A percentile compares a stretch with the other conserved stretches of the same genome.
Conservation (phyloP, 2,797 vertebrate species). For the Sternotherus odoratus region DNA sequence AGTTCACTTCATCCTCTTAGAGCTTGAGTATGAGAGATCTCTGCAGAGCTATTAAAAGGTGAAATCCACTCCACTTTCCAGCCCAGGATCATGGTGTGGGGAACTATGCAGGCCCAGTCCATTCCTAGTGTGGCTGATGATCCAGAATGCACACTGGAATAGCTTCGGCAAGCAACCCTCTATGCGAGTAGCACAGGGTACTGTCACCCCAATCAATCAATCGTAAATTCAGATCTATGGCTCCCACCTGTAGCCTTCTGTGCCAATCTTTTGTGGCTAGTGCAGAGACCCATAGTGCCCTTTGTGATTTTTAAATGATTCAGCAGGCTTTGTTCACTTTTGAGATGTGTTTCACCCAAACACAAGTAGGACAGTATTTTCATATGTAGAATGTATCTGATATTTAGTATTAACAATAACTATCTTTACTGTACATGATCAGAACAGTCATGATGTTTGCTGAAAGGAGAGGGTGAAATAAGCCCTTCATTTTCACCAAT, state of each 20-base stretch:
- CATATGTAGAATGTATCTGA: not conserved
- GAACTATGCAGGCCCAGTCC: not conserved
- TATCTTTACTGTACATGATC: not conserved
- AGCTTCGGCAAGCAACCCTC: not conserved
- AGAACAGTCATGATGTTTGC: not conserved
- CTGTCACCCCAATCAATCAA: not conserved
- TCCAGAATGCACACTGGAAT: not conserved
- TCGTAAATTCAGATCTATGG: not conserved
- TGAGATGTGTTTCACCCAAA: not conserved
- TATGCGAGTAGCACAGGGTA: not conserved
- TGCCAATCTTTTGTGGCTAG: not conserved
- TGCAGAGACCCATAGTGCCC: not conserved
- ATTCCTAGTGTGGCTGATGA: not conserved
- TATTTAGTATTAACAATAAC: not conserved
- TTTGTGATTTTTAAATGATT: constrained; percentile 1
- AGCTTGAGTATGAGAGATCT: not conserved
- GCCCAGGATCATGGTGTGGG: not conserved
- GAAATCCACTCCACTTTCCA: accelerated
- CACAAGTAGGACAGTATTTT: not conserved
- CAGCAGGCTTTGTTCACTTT: not conserved
- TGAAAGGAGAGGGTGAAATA: not conserved
- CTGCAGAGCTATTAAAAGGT: not conserved
- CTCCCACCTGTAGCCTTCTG: not conserved
- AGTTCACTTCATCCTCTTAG: not conserved
- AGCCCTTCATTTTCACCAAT: constrained; percentile 38